Evolutionary conservation across 2,888 invertebrate species (phyloP), one percentile per base, ranked within the genome.

Genomic region (Pemphredon lugubris): DNA sequence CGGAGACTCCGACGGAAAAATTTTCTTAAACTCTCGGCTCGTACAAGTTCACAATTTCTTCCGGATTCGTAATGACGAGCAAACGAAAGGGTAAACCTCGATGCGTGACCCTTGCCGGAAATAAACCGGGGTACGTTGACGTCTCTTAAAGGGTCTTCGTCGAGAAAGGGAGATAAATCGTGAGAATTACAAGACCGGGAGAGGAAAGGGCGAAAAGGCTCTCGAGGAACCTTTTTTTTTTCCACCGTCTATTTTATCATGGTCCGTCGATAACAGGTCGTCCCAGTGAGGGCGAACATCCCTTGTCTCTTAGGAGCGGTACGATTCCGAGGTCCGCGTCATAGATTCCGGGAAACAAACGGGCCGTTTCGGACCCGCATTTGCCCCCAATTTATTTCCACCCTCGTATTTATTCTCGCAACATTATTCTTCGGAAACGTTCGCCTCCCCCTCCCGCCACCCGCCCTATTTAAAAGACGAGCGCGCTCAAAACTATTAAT

Each of bases 181-280:
- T 34, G 48, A 34, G 54, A 61, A 66, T 66, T 66, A 61, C 47
- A 66, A 14, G 66, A 61, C 40, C 39, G 23, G 9, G 40, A 20
- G 47, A 20, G 60, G n/a, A 45, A 66, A 39, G 32, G 39, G 42
- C 37, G 47, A 23, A 20, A 2, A n/a, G 13, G 9, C 11, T 37
- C 37, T n/a, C n/a, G n/a, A 4, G 34, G 34, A 11, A 2, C 32
- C 26, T 53, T 73, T 73, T 73, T 67, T 61, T 13, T 32, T 13
- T 16, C 1, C 48, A 77, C 64, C 59, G 58, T 67, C 44, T 37
- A 71, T 77, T 77, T 74, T 67, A 74, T 78, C 77, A 74, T 54
- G 74, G 44, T 77, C 77, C 78, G 77, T 71, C 77, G 77, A 77
- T 77, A 77, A 50, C 77, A 77, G 58, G 16, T 23, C 40, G 18